phyloP scores from a whole-genome alignment of 2,797 vertebrate genomes.

The Hippopotamyrus pictus region DNA sequence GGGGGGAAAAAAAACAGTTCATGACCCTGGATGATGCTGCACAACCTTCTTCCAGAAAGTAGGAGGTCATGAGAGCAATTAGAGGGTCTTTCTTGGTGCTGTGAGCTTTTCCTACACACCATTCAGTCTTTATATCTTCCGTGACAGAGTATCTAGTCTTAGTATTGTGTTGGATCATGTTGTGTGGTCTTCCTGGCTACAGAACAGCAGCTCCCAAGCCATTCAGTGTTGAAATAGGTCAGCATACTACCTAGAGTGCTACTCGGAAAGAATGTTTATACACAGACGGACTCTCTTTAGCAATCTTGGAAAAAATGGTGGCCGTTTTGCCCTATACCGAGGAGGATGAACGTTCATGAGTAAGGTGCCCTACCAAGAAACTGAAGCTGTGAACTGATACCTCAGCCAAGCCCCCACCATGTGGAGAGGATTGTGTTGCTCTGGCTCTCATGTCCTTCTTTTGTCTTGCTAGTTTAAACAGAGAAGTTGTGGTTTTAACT shows the following conservation, averaged over 20 bases:
- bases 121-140: not conserved
- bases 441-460: not conserved
- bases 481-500: not conserved
- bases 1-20: not conserved
- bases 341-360: not conserved
- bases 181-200: not conserved
- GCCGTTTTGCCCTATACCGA: not conserved
- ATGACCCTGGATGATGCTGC: not conserved
- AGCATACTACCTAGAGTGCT: not conserved
- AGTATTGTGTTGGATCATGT: not conserved
- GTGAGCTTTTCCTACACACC: not conserved
- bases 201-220: not conserved
- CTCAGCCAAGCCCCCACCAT: not conserved
- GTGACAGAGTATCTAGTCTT: not conserved
- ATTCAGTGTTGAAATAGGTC: not conserved
- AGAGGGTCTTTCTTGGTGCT: not conserved
- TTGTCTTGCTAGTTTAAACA: not conserved
- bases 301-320: not conserved
- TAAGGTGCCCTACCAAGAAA: not conserved
- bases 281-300: not conserved
- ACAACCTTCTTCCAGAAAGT: not conserved
- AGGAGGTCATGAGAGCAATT: not conserved
- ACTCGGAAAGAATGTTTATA: not conserved
- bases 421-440: not conserved
- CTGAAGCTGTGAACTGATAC: not conserved